A percentile compares a stretch with the other conserved stretches of the same genome.
These are phyloP conservation scores for Hyposoter dolosus DNA, from an alignment of 2,888 invertebrate species.

Conservation along the genomic window DNA sequence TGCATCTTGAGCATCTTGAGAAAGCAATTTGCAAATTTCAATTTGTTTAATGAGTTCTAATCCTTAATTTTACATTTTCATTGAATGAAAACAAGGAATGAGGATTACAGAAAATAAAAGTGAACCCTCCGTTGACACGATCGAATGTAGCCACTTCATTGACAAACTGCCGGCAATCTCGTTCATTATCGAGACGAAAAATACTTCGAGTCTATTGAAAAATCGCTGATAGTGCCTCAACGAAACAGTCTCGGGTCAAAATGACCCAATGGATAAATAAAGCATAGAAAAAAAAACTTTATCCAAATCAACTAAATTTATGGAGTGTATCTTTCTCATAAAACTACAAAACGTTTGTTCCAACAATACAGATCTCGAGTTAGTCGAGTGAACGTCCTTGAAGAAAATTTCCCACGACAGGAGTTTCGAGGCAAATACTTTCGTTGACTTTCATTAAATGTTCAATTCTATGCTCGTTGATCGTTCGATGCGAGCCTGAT, in stretches of 20 bases:
- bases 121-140: no score
- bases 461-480: background rate
- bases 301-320: background rate
- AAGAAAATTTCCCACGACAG: slow-evolving; percentile 16
- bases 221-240: no score
- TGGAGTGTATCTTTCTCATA: background rate
- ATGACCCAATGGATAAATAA: background rate
- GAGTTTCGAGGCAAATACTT: slow-evolving; percentile 45
- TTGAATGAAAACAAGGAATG: no score
- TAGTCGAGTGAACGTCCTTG: slow-evolving; percentile 5
- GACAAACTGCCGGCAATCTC: no score
- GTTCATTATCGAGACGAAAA: no score
- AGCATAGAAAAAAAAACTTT: background rate
- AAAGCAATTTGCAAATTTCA: no score
- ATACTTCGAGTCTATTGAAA: no score
- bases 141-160: no score
- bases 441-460: slow-evolving; percentile 48
- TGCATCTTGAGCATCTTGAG: no score
- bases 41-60: no score
- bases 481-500: background rate
- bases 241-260: background rate
- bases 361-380: background rate
- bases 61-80: no score
- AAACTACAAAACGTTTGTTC: background rate
- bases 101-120: no score